phyloP scores from a whole-genome alignment of 2,113 vertebrate genomes.

The Psilopogon haemacephalus region DNA sequence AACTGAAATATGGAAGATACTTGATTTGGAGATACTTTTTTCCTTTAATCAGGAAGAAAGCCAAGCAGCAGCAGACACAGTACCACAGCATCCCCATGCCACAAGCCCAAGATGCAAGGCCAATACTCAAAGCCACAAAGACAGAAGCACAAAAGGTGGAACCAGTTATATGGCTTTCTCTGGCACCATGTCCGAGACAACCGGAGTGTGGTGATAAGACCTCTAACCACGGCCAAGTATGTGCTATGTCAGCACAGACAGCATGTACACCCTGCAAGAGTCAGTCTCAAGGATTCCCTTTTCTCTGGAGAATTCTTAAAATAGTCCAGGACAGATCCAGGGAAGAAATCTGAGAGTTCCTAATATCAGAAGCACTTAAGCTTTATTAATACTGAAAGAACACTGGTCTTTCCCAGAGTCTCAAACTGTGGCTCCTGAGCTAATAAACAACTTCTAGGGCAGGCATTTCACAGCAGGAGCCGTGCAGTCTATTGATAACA shows the following conservation, averaged over 20 bases:
- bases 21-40: background rate
- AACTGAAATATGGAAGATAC: background rate
- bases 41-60: background rate
- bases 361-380: background rate
- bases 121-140: background rate
- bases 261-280: background rate
- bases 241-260: background rate
- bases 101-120: background rate
- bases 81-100: background rate
- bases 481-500: background rate
- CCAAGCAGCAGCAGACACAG: background rate
- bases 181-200: background rate
- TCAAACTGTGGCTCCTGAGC: background rate
- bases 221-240: background rate
- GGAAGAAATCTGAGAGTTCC: background rate
- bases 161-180: background rate
- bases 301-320: background rate
- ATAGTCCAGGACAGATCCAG: background rate
- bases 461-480: background rate
- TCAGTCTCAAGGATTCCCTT: background rate
- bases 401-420: background rate
- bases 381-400: constrained; percentile 13
- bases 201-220: background rate
- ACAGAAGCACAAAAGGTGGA: background rate
- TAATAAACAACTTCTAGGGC: background rate